Base-by-base conservation (phyloP, 2,888 invertebrate species). In the Metacarcinus magister region DNA sequence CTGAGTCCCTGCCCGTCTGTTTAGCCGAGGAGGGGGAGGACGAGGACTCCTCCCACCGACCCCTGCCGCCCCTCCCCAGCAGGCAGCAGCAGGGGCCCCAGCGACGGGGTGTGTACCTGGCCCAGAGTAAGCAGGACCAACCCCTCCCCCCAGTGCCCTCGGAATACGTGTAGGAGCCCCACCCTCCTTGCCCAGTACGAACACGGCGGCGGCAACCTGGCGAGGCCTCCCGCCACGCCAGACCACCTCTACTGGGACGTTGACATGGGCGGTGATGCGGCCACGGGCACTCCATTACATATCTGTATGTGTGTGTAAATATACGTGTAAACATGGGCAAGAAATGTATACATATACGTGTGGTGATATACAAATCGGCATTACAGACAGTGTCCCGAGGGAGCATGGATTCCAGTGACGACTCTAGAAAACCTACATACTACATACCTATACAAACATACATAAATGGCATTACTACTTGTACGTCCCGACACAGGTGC, bases 121-220 rank as follows among this genome's bases (percentile, higher is more conserved):
- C 95, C 0, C 94, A 60, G 32, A 92, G 92, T 89, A 95, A 96
- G 48, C 91, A 93, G n/a, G 95, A 93, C 82, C 96, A 96, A 93
- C 96, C 96, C 32, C 95, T 97, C 28, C 97, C 97, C 46, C 97
- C 97, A 0, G 95, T 96, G 28, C 96, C 97, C 8, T 97, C 97
- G 16, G 97, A 97, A 90, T 97, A 97, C 82, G 97, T 97, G 28
- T 97, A 95, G 94, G 60, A 48, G 19, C 19, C 28, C 32, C 48
- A 28, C 92, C 10, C 43, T n/a, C 13, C 32, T 16, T 28, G 67
- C 54, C 44, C 39, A 75, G 39, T 28, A 44, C 32, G 44, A 28
- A 44, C 44, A 43, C 67, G 23, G 10, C 16, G 82, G 46, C 32
- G 48, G 82, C 39, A 87, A 3, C 82, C 87, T n/a, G n/a, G 44